Base-by-base conservation (phyloP, 2,888 invertebrate species). In the Adelphocoris suturalis region DNA sequence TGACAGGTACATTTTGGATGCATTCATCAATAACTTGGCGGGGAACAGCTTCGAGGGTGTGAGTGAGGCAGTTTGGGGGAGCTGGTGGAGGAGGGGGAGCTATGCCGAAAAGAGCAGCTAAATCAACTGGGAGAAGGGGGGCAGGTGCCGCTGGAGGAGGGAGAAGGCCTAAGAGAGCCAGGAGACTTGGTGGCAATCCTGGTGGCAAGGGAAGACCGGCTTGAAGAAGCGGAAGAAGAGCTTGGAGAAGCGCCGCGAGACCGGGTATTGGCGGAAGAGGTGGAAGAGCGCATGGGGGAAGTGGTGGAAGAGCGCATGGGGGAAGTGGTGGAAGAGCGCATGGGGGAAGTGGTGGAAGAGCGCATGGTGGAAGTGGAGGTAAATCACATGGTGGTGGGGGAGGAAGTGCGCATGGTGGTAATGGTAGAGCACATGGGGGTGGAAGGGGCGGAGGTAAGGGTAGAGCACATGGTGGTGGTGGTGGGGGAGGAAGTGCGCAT, bases 1-100 rank as follows among this genome's bases (percentile, higher is more conserved):
- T 78, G 46, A 91, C 78, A 19, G 91, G 91, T 16, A 91, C 91
- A 82, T 91, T 90, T 75, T 87, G 86, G 37, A 91, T 80, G 76
- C 91, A 91, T 80, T 91, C 91, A 57, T 91, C 91, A 61, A 91
- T 87, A 23, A 91, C 91, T 55, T 91, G 91, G 76, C 90, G 90
- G 52, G 91, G 90, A 4, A 89, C 86, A 46, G 82, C 27, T 68
- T 90, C 90, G 28, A 91, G 80, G 23, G 84, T 90, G 90, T 91
- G 91, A 68, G 86, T 88, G 55, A 90, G 61, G 85, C 91, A 91
- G 82, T 85, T 88, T 11, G 37, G n/a, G 48, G 46, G 47, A 19
- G 23, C 9, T 28, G 27, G 80, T 55, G 89, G 76, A 5, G n/a
- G 28, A 0, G 82, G 55, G 9, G 82, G 82, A 13, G 75, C 84